phyloP scores from a whole-genome alignment of 2,113 vertebrate species.

The Tetrao urogallus region DNA sequence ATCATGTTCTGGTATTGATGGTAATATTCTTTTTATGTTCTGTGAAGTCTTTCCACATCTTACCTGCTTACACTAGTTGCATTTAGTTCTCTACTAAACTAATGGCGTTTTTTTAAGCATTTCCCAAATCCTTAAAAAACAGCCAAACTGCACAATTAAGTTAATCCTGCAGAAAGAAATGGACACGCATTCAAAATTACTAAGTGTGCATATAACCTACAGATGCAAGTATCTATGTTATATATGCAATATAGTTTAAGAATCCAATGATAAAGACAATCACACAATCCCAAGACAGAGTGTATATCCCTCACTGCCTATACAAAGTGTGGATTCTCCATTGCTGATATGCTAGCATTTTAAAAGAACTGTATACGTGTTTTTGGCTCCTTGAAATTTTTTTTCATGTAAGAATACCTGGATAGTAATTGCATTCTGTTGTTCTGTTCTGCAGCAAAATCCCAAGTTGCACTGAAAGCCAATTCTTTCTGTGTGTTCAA shows the following conservation, averaged over 20 bases:
- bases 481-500: background rate
- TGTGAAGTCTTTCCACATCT: background rate
- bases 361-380: background rate
- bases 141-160: background rate
- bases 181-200: rapidly evolving
- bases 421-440: background rate
- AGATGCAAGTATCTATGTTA: background rate
- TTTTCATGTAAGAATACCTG: background rate
- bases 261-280: background rate
- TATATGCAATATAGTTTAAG: background rate
- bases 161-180: background rate
- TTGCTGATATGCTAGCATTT: background rate
- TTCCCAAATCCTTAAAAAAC: background rate
- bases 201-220: background rate
- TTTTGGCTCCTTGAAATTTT: rapidly evolving
- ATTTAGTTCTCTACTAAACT: background rate
- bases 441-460: background rate
- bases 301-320: background rate
- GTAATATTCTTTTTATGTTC: background rate
- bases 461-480: background rate
- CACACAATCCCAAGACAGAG: background rate
- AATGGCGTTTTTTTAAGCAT: background rate
- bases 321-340: background rate
- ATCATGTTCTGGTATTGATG: background rate
- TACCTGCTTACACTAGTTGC: background rate